Evolutionary conservation across 23 tunicate species (phyloP), one percentile per base, ranked within the genome.

Genomic region (Phallusia fumigata): DNA sequence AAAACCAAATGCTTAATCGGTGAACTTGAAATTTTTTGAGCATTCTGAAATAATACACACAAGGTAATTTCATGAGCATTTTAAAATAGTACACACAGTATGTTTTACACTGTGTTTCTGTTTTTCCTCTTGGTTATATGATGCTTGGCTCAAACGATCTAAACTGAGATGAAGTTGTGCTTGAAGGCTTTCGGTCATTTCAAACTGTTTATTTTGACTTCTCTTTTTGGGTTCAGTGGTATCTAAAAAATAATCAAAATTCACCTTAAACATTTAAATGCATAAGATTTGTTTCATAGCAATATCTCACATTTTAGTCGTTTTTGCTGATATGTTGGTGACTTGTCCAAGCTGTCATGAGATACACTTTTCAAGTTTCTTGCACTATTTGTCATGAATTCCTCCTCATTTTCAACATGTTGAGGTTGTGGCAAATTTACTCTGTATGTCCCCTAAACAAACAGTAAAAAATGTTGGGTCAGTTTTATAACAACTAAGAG

Each of bases 131-230:
- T 64, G 89, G 65, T 93, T 92, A 82, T 75, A 93, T 13, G 82
- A 83, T 64, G 81, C 85, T 88, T 88, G 93, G 81, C 97, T 93
- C 51, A 93, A 53, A 36, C 93, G 81, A 47, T 93, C 97, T 76
- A 93, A 80, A 72, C 97, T 93, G 6, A 93, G 87, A 88, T 93
- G 97, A 58, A 93, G 90, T 77, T 88, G 83, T 13, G 97, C 97
- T 88, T 93, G 97, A 32, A 93, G 49, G 73, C 97, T 93, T 21
- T 84, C 79, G 6, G 93, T 65, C 72, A 83, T 74, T 19, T 35
- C 69, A 49, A 33, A 35, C 12, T 77, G 81, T 11, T 35, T 77
- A 1, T 19, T 30, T 74, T 32, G 31, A 30, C 40, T 31, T 58
- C 69, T 58, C 69, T 58, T 58, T 22, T 58, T 24, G 8, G 69